These are phyloP conservation scores for Urocyon cinereoargenteus DNA, from an alignment of 2,797 vertebrate genomes.

Conservation along the genomic window DNA sequence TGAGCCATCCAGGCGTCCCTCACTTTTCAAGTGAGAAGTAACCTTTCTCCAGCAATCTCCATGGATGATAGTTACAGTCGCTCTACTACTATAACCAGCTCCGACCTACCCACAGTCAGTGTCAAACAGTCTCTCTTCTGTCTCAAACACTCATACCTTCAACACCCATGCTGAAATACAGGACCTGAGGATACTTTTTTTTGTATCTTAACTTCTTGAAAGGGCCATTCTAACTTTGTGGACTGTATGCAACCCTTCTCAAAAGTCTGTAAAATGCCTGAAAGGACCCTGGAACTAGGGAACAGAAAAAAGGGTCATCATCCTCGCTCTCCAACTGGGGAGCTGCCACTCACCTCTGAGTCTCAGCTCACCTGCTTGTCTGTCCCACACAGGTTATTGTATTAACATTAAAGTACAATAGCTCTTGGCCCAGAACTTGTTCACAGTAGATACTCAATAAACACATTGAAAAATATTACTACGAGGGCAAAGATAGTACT, in stretches of 20 bases:
- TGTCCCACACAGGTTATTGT: background rate
- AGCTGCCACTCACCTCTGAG: background rate
- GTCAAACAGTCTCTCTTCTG: background rate
- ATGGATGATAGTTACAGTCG: background rate
- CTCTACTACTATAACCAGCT: background rate
- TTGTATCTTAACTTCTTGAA: background rate
- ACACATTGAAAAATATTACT: background rate
- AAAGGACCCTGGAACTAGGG: background rate
- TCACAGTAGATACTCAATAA: background rate
- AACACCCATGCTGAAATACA: background rate
- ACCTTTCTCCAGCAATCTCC: background rate
- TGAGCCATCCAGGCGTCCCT: no score
- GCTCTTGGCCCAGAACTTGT: background rate
- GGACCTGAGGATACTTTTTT: background rate
- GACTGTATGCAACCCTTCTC: background rate
- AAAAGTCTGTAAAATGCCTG: background rate
- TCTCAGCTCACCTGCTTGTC: background rate
- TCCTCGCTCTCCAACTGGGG: background rate
- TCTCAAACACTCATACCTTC: background rate
- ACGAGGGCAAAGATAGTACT: background rate
- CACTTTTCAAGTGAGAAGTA: conserved; percentile 23
- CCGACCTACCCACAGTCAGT: background rate
- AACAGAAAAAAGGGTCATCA: background rate
- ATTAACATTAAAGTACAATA: background rate
- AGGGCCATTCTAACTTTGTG: conserved; percentile 3